Conservation (phyloP, 2,113 vertebrate species). For the Carassius gibelio region DNA sequence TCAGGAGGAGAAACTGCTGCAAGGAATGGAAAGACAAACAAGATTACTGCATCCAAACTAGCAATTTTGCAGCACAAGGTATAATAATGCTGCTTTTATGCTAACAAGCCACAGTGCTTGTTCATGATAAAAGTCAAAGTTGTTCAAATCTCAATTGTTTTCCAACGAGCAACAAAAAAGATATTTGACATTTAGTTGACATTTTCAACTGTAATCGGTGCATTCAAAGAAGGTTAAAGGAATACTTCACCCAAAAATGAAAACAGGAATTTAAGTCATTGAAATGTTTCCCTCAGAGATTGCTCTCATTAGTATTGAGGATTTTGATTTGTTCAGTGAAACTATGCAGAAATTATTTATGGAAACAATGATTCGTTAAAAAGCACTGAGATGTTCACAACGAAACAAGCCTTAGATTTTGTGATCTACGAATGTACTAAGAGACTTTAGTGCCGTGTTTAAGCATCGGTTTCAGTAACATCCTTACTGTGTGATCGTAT, state of each 20-base stretch:
- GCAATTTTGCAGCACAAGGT: background rate
- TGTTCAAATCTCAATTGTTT: background rate
- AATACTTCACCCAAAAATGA: constrained; percentile 1
- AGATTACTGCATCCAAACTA: constrained; percentile 6
- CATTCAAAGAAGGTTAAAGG: background rate
- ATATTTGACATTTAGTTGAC: constrained; percentile 19
- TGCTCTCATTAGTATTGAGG: background rate
- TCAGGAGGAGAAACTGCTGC: background rate
- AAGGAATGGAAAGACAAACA: constrained; percentile 7
- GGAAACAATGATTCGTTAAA: background rate
- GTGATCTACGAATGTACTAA: background rate
- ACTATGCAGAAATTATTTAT: background rate
- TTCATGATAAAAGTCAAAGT: background rate
- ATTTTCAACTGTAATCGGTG: constrained; percentile 3
- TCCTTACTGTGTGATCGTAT: too few species aligned
- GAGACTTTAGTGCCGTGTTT: background rate
- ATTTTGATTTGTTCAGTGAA: background rate
- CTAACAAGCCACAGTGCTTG: background rate
- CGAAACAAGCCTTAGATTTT: background rate
- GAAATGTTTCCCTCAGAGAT: background rate
- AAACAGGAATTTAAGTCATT: background rate
- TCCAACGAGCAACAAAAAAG: background rate
- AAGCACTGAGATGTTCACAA: background rate
- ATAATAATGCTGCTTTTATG: constrained; percentile 6
- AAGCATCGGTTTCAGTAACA: background rate